A percentile compares a stretch with the other conserved stretches of the same genome.
Evolutionary conservation across 2,113 vertebrate species (phyloP).

Genomic region (Microtus richardsoni): DNA sequence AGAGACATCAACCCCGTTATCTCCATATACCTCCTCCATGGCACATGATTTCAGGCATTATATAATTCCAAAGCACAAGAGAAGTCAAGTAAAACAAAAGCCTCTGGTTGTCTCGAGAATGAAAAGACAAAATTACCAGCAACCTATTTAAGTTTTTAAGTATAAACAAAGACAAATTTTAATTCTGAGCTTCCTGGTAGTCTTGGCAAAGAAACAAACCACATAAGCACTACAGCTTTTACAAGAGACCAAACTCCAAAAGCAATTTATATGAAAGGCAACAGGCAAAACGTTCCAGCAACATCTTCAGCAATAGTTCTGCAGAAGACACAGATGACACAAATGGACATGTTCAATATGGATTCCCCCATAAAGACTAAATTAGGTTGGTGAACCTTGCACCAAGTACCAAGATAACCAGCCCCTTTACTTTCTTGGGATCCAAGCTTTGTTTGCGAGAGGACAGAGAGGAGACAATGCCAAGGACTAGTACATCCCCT

Average conservation of each 20-base stretch:
- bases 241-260: conserved; percentile 31
- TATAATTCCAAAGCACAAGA: neutral
- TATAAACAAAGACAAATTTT: neutral
- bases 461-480: neutral
- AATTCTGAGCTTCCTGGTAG: conserved; percentile 50
- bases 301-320: neutral
- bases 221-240: neutral
- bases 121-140: conserved; percentile 9
- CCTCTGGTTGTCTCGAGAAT: neutral
- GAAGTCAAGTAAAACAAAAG: conserved; percentile 15
- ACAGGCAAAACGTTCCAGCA: neutral
- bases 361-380: neutral
- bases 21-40: neutral
- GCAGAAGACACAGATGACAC: neutral
- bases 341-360: neutral
- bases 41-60: conserved; percentile 9
- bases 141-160: neutral
- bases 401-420: neutral
- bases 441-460: neutral
- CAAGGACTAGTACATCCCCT: neutral
- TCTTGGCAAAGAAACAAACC: conserved; percentile 15
- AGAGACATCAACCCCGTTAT: neutral
- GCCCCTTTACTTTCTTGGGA: neutral
- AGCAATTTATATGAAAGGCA: neutral
- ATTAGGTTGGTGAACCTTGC: neutral